phyloP scores from a whole-genome alignment of 2,797 vertebrate species.

The Muraenolepis orangiensis region DNA sequence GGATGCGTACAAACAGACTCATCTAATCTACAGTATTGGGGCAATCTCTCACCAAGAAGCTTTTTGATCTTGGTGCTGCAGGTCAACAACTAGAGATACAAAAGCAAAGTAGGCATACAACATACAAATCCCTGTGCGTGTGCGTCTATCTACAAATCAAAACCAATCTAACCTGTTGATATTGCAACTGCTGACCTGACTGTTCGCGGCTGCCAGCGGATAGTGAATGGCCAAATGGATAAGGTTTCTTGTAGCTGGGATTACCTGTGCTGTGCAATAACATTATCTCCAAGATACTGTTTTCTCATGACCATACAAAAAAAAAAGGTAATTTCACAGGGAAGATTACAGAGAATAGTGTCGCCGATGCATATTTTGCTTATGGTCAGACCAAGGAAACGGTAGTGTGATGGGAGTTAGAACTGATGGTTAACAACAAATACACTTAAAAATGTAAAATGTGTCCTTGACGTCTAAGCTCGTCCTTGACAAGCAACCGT shows the following conservation, averaged over 20 bases:
- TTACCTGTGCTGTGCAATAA: not conserved
- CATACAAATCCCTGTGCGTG: not conserved
- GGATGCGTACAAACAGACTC: not conserved
- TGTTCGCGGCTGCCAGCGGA: too few relatives aligned
- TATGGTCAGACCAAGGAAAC: not conserved
- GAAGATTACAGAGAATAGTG: not conserved
- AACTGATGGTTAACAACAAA: not conserved
- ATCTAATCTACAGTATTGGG: not conserved
- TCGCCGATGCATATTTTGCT: not conserved
- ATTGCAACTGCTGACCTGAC: not conserved
- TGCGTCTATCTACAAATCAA: not conserved
- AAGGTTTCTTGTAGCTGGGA: too few relatives aligned
- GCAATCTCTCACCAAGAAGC: not conserved
- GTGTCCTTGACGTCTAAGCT: too few relatives aligned
- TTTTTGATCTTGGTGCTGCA: not conserved
- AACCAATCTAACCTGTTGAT: not conserved
- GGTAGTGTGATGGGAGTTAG: not conserved
- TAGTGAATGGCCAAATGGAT: too few relatives aligned
- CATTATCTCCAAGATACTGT: not conserved
- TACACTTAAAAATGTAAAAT: not conserved
- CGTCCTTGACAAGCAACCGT: not conserved
- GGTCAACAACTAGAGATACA: not conserved
- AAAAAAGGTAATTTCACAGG: not conserved
- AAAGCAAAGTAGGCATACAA: not conserved
- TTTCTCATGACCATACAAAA: not conserved